Evolutionary conservation across 1,140 invertebrate species (phyloP).

Genomic region (Metaphire vulgaris): DNA sequence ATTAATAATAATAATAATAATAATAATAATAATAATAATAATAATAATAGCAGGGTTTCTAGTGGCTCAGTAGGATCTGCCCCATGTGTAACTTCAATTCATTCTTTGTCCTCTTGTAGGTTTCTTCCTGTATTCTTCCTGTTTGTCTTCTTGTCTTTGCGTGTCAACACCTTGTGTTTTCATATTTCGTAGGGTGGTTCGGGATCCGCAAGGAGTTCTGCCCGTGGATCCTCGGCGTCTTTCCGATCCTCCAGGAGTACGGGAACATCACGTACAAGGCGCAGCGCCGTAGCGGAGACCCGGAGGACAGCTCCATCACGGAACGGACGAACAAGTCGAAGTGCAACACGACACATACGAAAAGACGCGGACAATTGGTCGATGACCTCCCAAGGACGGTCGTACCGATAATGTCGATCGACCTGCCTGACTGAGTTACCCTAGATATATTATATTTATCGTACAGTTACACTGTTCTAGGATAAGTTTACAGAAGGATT

Average conservation of each 20-base stretch:
- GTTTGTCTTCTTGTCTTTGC: too few relatives aligned
- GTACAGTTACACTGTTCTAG: too few relatives aligned
- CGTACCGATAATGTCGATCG: background rate
- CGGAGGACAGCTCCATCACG: background rate
- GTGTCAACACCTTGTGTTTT: too few relatives aligned
- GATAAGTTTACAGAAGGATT: too few relatives aligned
- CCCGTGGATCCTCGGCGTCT: slow-evolving; percentile 82
- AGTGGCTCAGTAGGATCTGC: too few relatives aligned
- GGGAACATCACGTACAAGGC: slow-evolving; percentile 84
- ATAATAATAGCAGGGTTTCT: too few relatives aligned
- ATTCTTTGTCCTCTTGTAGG: too few relatives aligned
- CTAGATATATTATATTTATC: too few relatives aligned
- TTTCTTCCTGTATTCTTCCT: too few relatives aligned
- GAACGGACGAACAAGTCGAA: background rate
- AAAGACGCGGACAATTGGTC: background rate
- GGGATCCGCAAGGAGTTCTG: slow-evolving; percentile 95
- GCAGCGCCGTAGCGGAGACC: background rate
- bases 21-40: too few relatives aligned
- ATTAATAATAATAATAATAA: too few relatives aligned
- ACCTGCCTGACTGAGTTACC: background rate
- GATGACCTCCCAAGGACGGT: background rate
- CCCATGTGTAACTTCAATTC: too few relatives aligned
- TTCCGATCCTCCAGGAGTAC: slow-evolving; percentile 91
- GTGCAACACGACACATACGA: background rate
- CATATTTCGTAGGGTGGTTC: slow-evolving; percentile 94